Base-by-base conservation (phyloP, 1,140 invertebrate species). In the Saccostrea cuccullata region DNA sequence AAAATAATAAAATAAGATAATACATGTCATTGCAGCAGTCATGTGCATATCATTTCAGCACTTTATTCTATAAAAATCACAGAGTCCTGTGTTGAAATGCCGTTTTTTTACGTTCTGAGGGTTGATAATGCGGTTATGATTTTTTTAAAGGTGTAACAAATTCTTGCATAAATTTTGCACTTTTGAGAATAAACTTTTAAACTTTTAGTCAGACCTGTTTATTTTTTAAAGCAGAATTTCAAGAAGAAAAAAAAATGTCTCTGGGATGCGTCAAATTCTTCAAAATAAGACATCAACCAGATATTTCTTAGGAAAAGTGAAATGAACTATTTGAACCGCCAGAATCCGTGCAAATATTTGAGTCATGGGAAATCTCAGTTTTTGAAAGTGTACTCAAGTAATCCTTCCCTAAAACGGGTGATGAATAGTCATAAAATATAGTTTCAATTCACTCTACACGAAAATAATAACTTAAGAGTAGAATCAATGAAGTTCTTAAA, bases 261-360 rank as follows among this genome's bases (percentile, higher is more conserved):
- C 26, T 77, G 5, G 30, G 70, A 77, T 36, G 26, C 26, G 70
- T 77, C 70, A 13, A 77, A 77, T 77, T 36, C 26, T 77, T 77
- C 23, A 15, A 77, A 77, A 77, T 26, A 77, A 77, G 70, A 77
- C 70, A 77, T 5, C 70, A 30, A 77, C 70, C 70, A 77, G 70
- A 77, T 13, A 26, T 77, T 15, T 30, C 58, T 64, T 64, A 30
- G 26, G 70, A 30, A 77, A 77, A 77, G 70, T 77, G 70, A 77
- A 77, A 77, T 26, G 70, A 77, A 77, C 70, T 77, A 77, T 77
- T 15, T 77, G 70, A 77, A 77, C 70, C 30, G 70, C 15, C 23
- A 77, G 70, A 77, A 77, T 77, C 26, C 70, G 70, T 77, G 70
- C 70, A 77, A 77, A 26, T 77, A 77, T 77, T 77, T 77, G 70